Percentiles rank a stretch among this genome's conserved stretches.
phyloP scores from a whole-genome alignment of 2,888 invertebrate species.

The Apamea epomidion region DNA sequence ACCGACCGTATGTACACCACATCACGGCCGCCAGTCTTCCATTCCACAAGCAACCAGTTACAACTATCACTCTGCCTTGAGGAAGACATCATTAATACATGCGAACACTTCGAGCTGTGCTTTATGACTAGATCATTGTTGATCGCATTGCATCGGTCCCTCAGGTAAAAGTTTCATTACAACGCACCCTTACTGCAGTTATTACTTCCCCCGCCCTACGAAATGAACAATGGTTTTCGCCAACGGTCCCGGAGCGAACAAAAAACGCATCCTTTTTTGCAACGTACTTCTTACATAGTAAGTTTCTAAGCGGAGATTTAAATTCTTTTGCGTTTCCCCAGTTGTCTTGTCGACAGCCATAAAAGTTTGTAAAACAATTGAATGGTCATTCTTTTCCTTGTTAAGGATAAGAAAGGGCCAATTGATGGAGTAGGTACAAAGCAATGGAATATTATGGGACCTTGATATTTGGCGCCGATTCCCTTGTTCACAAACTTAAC shows the following conservation, averaged over 20 bases:
- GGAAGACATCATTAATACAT: constrained; percentile 57
- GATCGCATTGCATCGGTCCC: constrained; percentile 66
- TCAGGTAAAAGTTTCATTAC: constrained; percentile 88
- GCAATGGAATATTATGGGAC: neutral
- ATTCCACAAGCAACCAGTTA: constrained; percentile 80
- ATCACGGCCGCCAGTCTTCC: constrained; percentile 73
- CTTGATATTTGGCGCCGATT: neutral
- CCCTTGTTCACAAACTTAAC: no score
- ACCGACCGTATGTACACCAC: constrained; percentile 73
- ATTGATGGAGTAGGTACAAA: neutral
- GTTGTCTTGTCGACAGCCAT: constrained; percentile 60
- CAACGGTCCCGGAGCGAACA: constrained; percentile 75
- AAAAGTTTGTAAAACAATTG: constrained; percentile 70
- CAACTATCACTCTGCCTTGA: constrained; percentile 11
- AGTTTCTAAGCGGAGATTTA: constrained; percentile 77
- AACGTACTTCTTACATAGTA: constrained; percentile 79
- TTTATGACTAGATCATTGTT: constrained; percentile 58
- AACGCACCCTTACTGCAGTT: constrained; percentile 83
- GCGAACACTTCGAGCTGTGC: constrained; percentile 37
- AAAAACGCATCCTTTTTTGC: constrained; percentile 86
- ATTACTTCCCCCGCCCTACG: constrained; percentile 82
- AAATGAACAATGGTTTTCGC: constrained; percentile 82
- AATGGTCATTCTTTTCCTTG: neutral
- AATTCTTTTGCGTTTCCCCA: constrained; percentile 67
- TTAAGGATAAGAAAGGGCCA: neutral